phyloP scores from a whole-genome alignment of 2,888 invertebrate species.

The Euplagia quadripunctaria region DNA sequence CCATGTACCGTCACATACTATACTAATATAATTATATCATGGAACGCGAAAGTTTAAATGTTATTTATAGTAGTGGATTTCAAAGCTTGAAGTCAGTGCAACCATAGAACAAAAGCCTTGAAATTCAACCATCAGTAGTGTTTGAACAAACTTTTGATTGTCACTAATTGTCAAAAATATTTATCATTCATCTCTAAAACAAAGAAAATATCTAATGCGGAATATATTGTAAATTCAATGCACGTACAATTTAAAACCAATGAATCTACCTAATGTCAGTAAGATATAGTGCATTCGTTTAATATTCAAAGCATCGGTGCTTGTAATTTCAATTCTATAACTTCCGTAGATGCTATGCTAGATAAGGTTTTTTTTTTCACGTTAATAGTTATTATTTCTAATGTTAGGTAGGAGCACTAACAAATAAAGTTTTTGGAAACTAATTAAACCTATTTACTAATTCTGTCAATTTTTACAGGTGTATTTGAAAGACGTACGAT shows the following conservation, averaged over 20 bases:
- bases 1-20: too few relatives aligned
- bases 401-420: background rate
- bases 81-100: background rate
- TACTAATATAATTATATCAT: too few relatives aligned
- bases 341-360: background rate
- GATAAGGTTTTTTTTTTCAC: background rate
- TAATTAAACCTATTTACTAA: background rate
- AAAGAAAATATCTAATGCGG: constrained; percentile 23
- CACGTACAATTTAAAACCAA: constrained; percentile 32
- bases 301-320: constrained; percentile 31
- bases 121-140: background rate
- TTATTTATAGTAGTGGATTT: background rate
- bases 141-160: background rate
- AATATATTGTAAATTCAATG: constrained; percentile 33
- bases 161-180: background rate
- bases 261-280: constrained; percentile 44
- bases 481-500: too few relatives aligned
- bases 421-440: too few relatives aligned
- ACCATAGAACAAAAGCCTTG: background rate
- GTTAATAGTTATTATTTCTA: background rate
- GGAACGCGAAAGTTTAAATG: too few relatives aligned
- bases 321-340: constrained; percentile 9
- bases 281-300: constrained; percentile 33
- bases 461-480: background rate
- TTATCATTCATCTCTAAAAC: constrained; percentile 17